Evolutionary conservation across 2,113 vertebrate genomes (phyloP).

Genomic region (Peromyscus polionotus): DNA sequence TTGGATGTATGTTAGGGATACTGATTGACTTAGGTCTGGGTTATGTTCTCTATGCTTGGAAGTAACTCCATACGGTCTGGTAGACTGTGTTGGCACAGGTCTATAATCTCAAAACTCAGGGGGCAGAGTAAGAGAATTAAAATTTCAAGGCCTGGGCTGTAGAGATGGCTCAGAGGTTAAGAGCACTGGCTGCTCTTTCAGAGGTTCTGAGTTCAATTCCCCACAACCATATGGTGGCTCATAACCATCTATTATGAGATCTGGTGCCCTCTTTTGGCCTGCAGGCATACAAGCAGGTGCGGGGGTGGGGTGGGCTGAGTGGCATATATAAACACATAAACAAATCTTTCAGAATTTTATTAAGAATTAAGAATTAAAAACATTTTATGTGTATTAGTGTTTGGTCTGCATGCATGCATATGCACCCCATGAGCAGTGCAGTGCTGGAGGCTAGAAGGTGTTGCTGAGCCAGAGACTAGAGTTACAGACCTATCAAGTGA

Average conservation of each 20-base stretch:
- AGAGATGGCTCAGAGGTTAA: too few relatives aligned
- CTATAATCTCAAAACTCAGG: background rate
- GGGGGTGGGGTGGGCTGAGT: too few relatives aligned
- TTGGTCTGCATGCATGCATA: background rate
- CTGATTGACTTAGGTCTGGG: background rate
- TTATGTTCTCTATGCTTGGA: background rate
- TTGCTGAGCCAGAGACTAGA: background rate
- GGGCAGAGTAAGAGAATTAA: background rate
- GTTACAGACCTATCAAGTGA: background rate
- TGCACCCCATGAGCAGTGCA: background rate
- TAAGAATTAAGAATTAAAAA: background rate
- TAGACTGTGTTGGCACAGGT: background rate
- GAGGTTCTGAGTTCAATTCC: too few relatives aligned
- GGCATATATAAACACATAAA: background rate
- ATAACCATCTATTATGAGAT: too few relatives aligned
- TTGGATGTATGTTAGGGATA: background rate
- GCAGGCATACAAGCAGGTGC: too few relatives aligned
- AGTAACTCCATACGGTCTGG: background rate
- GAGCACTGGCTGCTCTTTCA: too few relatives aligned
- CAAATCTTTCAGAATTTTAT: background rate
- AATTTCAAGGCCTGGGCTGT: background rate
- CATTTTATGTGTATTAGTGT: background rate
- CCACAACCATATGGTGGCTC: too few relatives aligned
- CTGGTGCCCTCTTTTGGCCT: too few relatives aligned
- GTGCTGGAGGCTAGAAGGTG: background rate